These are phyloP conservation scores for Bombus terrestris DNA, from an alignment of 1,140 invertebrate species.

Conservation along the genomic window DNA sequence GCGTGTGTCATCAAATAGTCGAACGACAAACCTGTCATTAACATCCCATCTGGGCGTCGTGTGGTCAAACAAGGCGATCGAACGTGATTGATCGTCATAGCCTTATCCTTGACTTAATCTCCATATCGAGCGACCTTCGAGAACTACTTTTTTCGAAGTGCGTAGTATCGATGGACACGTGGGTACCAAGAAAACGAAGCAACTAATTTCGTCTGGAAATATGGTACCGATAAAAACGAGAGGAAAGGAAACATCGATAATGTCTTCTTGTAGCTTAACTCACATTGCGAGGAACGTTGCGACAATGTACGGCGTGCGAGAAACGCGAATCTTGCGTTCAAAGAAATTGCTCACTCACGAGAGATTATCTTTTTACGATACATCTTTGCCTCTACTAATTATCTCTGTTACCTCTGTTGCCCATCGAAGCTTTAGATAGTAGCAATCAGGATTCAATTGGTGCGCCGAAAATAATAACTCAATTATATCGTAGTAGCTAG, in stretches of 20 bases:
- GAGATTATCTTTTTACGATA: slow-evolving; percentile 37
- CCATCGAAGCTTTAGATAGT: slow-evolving; percentile 4
- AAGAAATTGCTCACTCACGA: slow-evolving; percentile 18
- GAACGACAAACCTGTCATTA: slow-evolving; percentile 51
- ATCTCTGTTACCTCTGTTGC: neutral
- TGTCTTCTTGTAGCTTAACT: neutral
- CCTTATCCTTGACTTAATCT: slow-evolving; percentile 59
- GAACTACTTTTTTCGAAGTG: slow-evolving; percentile 24
- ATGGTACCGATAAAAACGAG: neutral
- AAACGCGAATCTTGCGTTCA: slow-evolving; percentile 3
- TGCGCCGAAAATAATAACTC: neutral
- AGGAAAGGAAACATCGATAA: neutral
- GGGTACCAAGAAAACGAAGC: neutral
- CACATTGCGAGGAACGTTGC: neutral
- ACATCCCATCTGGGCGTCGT: slow-evolving; percentile 48
- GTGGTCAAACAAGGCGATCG: slow-evolving; percentile 31
- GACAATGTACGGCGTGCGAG: neutral
- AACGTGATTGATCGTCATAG: slow-evolving; percentile 50
- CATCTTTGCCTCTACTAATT: slow-evolving; percentile 29
- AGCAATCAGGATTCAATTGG: slow-evolving; percentile 6
- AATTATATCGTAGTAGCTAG: slow-evolving; percentile 23
- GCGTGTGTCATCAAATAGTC: slow-evolving; percentile 43
- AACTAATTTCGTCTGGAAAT: neutral
- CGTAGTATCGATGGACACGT: slow-evolving; percentile 20
- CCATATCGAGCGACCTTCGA: slow-evolving; percentile 50